These are phyloP conservation scores for Irena cyanogastra DNA, from an alignment of 2,113 vertebrate species.

Conservation along the genomic window DNA sequence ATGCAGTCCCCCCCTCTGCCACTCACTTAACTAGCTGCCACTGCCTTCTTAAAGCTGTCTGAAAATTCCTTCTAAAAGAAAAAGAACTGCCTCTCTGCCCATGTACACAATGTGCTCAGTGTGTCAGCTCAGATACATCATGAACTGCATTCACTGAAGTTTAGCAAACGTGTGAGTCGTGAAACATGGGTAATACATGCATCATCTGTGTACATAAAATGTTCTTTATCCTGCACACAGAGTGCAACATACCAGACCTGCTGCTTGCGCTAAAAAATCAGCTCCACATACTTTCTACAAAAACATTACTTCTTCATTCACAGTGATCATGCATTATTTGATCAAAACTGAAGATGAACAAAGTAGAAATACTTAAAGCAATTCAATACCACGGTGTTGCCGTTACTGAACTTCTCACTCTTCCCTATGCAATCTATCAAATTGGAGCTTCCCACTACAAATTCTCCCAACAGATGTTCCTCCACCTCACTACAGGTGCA, in stretches of 20 bases:
- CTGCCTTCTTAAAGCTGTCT: neutral
- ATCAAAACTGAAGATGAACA: neutral
- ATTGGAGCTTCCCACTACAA: neutral
- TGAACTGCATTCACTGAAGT: neutral
- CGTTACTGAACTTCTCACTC: neutral
- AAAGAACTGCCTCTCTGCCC: neutral
- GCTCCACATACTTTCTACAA: neutral
- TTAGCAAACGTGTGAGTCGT: neutral
- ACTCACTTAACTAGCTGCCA: neutral
- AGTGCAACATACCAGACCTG: neutral
- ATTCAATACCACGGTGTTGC: neutral
- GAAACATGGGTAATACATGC: neutral
- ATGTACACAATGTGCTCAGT: neutral
- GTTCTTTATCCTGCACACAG: neutral
- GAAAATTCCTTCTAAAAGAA: neutral
- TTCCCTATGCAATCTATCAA: neutral
- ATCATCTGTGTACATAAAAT: neutral
- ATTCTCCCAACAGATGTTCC: neutral
- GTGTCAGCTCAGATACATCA: neutral
- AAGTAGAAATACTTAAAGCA: neutral
- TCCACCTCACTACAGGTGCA: neutral
- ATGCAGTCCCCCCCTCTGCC: neutral
- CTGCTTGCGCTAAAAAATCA: neutral
- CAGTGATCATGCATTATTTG: too few relatives aligned
- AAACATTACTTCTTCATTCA: neutral